Evolutionary conservation across 2,888 invertebrate species (phyloP), one percentile per base, ranked within the genome.

Genomic region (Cosmopolites sordidus): DNA sequence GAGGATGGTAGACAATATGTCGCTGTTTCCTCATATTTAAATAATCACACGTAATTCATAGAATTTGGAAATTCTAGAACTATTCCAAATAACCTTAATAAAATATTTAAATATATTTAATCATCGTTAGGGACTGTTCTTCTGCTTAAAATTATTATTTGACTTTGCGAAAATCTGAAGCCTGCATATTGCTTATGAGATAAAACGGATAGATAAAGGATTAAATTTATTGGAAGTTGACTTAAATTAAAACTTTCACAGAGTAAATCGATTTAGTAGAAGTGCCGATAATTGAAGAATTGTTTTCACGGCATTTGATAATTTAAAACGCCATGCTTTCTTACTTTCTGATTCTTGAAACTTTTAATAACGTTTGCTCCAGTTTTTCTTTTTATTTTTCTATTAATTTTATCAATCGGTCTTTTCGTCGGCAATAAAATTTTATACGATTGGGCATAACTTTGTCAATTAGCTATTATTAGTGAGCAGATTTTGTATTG

Each of bases 171-270:
- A 27, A 27, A 27, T 27, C 27, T 27, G 6, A 5, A 27, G 27
- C 27, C 9, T 27, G 27, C 27, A 27, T 27, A 27, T 27, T 27
- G 27, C 27, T 27, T 27, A 27, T 27, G 27, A 9, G 9, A 6
- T 27, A 6, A 27, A 27, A 9, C 6, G 27, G 33, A 5, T 12
- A 33, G 33, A 33, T 33, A 33, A 33, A 33, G 33, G 33, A 33
- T 33, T 33, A 33, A 33, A 33, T 33, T 33, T 33, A 33, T 33
- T 33, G 33, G n/a, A 33, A 33, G 33, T 33, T 33, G 33, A 33
- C 33, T 33, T 33, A 33, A 33, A 33, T 33, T 33, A 33, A 33
- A 33, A 33, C 33, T 33, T 33, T 33, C 33, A 12, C 33, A 33
- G 33, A 33, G n/a, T 33, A 33, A 33, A 33, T 4, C 4, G 33